Percentiles rank a stretch among this genome's conserved stretches.
Evolutionary conservation across 2,888 invertebrate species (phyloP).

Genomic region (Lycaena phlaeas): DNA sequence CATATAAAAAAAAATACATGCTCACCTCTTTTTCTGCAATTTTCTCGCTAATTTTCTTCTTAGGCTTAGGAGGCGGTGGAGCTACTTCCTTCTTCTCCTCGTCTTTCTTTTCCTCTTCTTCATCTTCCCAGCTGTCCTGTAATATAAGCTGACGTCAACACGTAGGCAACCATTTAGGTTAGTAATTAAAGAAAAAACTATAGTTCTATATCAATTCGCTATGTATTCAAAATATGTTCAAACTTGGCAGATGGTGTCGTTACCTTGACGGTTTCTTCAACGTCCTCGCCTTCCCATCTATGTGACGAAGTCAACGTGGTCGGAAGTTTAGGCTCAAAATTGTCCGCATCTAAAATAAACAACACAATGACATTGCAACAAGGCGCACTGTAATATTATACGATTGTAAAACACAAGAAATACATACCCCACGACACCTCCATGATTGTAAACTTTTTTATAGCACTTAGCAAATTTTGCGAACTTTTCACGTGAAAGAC

Average conservation of each 20-base stretch:
- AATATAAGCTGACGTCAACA: slow-evolving; percentile 56
- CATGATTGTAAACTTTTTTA: slow-evolving; percentile 63
- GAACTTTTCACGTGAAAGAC: slow-evolving; percentile 58
- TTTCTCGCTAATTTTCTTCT: slow-evolving; percentile 83
- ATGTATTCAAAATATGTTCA: slow-evolving; percentile 9
- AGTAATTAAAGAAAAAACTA: slow-evolving; percentile 25
- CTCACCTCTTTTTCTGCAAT: slow-evolving; percentile 90
- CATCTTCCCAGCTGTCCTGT: slow-evolving; percentile 96
- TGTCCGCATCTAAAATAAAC: slow-evolving; percentile 78
- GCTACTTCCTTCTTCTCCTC: slow-evolving; percentile 78
- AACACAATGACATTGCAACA: slow-evolving; percentile 14
- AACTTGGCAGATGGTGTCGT: slow-evolving; percentile 43
- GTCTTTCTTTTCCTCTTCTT: slow-evolving; percentile 86
- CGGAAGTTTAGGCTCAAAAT: slow-evolving; percentile 78
- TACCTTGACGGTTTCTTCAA: slow-evolving; percentile 90
- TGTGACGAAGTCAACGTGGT: slow-evolving; percentile 73
- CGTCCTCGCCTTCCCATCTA: slow-evolving; percentile 93
- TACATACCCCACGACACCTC: slow-evolving; percentile 81
- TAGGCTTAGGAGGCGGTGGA: slow-evolving; percentile 76
- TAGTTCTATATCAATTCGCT: neutral
- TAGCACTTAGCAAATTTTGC: slow-evolving; percentile 57
- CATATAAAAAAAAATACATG: no score
- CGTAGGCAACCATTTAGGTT: slow-evolving; percentile 56
- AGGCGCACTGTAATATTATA: slow-evolving; percentile 19
- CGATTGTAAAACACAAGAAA: slow-evolving; percentile 14